Conservation (phyloP, 2,888 invertebrate genomes). For the Pinctada fucata region DNA sequence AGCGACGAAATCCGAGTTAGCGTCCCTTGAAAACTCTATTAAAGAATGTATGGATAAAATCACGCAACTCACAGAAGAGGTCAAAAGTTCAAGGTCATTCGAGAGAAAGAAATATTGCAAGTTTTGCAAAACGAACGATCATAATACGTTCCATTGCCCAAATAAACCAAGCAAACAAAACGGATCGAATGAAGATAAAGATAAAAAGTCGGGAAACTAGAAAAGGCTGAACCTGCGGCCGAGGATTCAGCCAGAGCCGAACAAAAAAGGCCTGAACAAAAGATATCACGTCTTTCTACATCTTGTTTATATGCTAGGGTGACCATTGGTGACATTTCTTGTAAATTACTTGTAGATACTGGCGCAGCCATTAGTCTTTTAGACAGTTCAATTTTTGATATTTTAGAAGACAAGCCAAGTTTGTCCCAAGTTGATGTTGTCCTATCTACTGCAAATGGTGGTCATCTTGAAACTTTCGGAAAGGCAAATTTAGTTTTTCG, state of each 20-base stretch:
- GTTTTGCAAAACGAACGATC: neutral
- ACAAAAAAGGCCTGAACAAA: too few relatives aligned
- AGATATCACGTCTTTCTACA: neutral
- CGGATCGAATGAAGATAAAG: too few relatives aligned
- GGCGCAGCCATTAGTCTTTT: slow-evolving; percentile 5
- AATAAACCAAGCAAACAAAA: too few relatives aligned
- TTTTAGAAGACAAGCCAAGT: neutral
- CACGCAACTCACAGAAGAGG: too few relatives aligned
- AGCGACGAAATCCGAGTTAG: neutral
- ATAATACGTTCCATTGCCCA: neutral
- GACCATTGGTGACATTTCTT: neutral
- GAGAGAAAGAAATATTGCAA: neutral
- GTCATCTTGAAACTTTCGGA: slow-evolving; percentile 22
- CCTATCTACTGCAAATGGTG: slow-evolving; percentile 33
- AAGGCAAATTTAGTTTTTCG: slow-evolving; percentile 28
- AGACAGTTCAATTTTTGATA: too few relatives aligned
- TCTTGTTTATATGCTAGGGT: slow-evolving; percentile 9
- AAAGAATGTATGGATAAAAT: neutral
- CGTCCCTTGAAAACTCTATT: neutral
- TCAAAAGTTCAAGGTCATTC: neutral
- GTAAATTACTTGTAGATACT: slow-evolving; percentile 6
- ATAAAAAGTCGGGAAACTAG: slow-evolving; percentile 40
- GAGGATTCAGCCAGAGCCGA: slow-evolving; percentile 35
- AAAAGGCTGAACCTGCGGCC: slow-evolving; percentile 38
- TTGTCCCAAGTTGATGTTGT: neutral